Percentiles rank a stretch among this genome's conserved stretches.
These are phyloP conservation scores for Apodemia mormo DNA, from an alignment of 2,888 invertebrate species.

Conservation along the genomic window DNA sequence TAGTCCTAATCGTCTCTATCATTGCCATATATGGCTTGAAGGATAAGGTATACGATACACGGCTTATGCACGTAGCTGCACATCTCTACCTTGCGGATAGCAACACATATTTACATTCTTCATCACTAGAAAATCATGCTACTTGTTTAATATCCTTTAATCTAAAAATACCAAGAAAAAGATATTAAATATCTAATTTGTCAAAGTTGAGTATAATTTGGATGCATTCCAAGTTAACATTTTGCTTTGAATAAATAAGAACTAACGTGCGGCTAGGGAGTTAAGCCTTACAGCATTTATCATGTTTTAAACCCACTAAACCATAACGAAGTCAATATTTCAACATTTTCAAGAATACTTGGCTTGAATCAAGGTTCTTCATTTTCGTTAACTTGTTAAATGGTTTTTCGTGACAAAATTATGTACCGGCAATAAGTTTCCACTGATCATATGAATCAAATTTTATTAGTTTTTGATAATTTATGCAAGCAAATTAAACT, in stretches of 20 bases:
- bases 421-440: not conserved
- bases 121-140: too few species aligned
- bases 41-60: too few species aligned
- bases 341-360: constrained; percentile 17
- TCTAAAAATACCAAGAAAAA: not conserved
- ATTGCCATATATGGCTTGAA: too few species aligned
- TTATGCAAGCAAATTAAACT: too few species aligned
- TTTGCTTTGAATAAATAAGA: constrained; percentile 45
- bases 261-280: constrained; percentile 39
- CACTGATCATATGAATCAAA: not conserved
- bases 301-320: constrained; percentile 29
- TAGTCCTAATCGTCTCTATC: too few species aligned
- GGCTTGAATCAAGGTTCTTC: constrained; percentile 12
- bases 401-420: constrained; percentile 11
- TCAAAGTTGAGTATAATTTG: constrained; percentile 60
- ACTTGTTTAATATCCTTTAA: too few species aligned
- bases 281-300: constrained; percentile 34
- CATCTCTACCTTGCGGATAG: too few species aligned
- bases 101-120: too few species aligned
- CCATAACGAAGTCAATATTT: constrained; percentile 27
- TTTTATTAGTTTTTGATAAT: not conserved
- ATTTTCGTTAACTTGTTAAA: constrained; percentile 14
- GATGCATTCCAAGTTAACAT: constrained; percentile 54
- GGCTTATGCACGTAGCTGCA: too few species aligned
- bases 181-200: constrained; percentile 49